A percentile compares a stretch with the other conserved stretches of the same genome.
These are phyloP conservation scores for Drosophila nannoptera DNA, from an alignment of 1,140 invertebrate species.

Conservation along the genomic window DNA sequence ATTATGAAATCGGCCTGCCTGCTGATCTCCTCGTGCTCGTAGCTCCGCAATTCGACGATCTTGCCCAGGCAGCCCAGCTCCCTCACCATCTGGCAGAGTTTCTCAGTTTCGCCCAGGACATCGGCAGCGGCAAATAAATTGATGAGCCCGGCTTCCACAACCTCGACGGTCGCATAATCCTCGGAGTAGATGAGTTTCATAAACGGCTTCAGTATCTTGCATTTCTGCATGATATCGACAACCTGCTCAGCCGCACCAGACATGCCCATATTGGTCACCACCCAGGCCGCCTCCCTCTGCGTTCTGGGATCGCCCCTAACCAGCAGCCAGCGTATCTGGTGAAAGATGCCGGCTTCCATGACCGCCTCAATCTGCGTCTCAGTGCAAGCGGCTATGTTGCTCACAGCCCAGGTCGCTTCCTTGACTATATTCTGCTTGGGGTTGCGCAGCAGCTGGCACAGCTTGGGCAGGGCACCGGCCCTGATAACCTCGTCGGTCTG, in stretches of 20 bases:
- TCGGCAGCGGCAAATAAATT: constrained; percentile 87
- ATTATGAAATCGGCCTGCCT: constrained; percentile 89
- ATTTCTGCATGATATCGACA: constrained; percentile 87
- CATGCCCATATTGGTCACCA: constrained; percentile 97
- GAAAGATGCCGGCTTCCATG: constrained; percentile 85
- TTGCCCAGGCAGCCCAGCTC: constrained; percentile 94
- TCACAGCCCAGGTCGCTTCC: constrained; percentile 99
- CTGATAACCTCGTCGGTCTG: constrained; percentile 95
- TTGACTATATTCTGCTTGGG: constrained; percentile 87
- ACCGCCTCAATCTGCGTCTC: constrained; percentile 95
- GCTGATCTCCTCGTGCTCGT: constrained; percentile 98
- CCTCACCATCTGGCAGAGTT: constrained; percentile 89
- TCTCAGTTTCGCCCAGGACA: constrained; percentile 87
- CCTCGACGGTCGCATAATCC: constrained; percentile 89
- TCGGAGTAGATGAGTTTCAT: constrained; percentile 89
- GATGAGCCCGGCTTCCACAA: constrained; percentile 92
- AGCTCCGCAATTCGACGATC: constrained; percentile 94
- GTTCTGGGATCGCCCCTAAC: constrained; percentile 94
- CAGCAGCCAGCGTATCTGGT: constrained; percentile 80
- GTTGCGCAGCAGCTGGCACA: constrained; percentile 87
- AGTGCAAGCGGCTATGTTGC: constrained; percentile 98
- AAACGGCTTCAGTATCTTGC: constrained; percentile 92
- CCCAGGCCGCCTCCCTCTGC: constrained; percentile 99
- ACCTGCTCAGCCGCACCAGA: constrained; percentile 94
- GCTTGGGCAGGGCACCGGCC: constrained; percentile 86